These are phyloP conservation scores for Gadus macrocephalus DNA, from an alignment of 2,113 vertebrate species.

Conservation along the genomic window DNA sequence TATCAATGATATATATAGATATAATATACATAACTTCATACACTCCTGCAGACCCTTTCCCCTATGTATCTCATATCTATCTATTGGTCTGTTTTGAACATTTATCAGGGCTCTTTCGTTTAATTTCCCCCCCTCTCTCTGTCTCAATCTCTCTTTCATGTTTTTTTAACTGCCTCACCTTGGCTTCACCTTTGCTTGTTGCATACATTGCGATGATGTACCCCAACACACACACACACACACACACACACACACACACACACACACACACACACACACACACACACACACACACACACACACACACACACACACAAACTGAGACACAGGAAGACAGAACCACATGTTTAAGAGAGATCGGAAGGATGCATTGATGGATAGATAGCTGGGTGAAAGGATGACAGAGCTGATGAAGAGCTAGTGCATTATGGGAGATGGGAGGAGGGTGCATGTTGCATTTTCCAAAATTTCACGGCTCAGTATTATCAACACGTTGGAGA, in stretches of 20 bases:
- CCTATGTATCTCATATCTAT: neutral
- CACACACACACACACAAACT: neutral
- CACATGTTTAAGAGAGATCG: neutral
- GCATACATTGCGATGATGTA: neutral
- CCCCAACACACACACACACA: neutral
- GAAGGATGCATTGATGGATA: neutral
- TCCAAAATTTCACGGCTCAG: slow-evolving; percentile 24
- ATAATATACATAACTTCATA: no score
- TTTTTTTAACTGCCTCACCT: neutral
- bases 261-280: neutral
- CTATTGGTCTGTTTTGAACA: slow-evolving; percentile 7
- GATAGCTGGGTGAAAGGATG: slow-evolving; percentile 4
- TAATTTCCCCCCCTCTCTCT: neutral
- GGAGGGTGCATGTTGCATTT: slow-evolving; percentile 14
- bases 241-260: slow-evolving; percentile 1
- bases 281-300: neutral
- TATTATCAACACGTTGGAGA: slow-evolving; percentile 1
- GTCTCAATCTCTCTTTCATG: neutral
- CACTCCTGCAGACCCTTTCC: neutral
- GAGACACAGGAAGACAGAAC: no score
- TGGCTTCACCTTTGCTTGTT: slow-evolving; percentile 1
- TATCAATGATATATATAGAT: no score
- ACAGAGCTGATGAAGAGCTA: neutral
- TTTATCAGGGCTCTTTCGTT: neutral
- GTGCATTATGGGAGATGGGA: neutral